Percentiles rank a stretch among this genome's conserved stretches.
Conservation (phyloP, 2,888 invertebrate genomes). For the Agrochola lychnidis region DNA sequence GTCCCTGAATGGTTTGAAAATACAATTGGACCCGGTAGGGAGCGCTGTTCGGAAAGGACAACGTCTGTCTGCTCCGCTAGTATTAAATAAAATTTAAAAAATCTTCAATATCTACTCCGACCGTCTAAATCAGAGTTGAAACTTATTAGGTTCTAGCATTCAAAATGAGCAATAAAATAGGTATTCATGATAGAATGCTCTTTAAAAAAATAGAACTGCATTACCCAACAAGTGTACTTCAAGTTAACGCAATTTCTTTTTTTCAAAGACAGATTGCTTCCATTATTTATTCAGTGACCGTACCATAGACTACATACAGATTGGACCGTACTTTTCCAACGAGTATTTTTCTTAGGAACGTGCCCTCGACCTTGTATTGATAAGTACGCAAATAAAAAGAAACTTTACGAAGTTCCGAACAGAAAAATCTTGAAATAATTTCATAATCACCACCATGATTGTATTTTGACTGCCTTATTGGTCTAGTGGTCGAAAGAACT, state of each 20-base stretch:
- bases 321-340: slow-evolving; percentile 11
- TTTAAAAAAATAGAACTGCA: not conserved
- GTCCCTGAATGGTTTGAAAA: no score
- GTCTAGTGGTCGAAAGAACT: no score
- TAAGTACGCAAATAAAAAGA: not conserved
- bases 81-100: no score
- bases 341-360: slow-evolving; percentile 29
- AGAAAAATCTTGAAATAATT: not conserved
- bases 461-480: no score
- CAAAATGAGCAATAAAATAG: not conserved
- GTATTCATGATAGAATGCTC: accelerated
- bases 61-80: no score
- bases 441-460: no score
- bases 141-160: no score
- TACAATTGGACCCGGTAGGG: no score
- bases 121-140: not conserved
- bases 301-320: no score
- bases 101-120: no score
- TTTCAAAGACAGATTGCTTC: slow-evolving; percentile 1
- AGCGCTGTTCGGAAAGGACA: no score
- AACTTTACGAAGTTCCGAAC: not conserved
- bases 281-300: slow-evolving; percentile 6
- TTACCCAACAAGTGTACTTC: not conserved
- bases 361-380: slow-evolving; percentile 3
- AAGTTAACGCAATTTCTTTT: not conserved